Conservation (phyloP, 1,140 invertebrate genomes). For the Psilanteris sp. region DNA sequence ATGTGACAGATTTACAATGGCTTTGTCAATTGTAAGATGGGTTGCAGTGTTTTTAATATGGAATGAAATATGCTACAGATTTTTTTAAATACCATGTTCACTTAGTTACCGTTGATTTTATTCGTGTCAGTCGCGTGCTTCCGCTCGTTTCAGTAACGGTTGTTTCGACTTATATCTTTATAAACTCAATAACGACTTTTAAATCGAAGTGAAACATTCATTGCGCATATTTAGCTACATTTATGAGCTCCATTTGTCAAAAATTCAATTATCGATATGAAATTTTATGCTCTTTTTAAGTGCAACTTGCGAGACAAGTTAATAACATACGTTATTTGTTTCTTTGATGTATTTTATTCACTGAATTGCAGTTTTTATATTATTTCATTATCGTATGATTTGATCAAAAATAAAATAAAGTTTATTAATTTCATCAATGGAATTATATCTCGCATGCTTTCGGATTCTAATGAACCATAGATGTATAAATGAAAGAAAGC, state of each 20-base stretch:
- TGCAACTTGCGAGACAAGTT: conserved; percentile 19
- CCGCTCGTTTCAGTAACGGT: conserved; percentile 64
- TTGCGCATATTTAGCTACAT: conserved; percentile 35
- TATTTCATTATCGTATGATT: too few species aligned
- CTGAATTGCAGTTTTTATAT: too few species aligned
- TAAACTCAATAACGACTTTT: conserved; percentile 59
- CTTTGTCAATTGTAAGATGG: conserved; percentile 14
- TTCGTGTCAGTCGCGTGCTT: conserved; percentile 68
- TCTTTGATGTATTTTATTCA: too few species aligned
- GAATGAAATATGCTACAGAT: conserved; percentile 41
- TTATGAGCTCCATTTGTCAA: conserved; percentile 48
- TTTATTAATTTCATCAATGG: too few species aligned
- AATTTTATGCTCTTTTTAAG: conserved; percentile 24
- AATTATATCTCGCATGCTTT: too few species aligned
- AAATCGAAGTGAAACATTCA: conserved; percentile 52
- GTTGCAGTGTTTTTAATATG: too few species aligned
- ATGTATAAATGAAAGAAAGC: too few species aligned
- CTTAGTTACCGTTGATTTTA: conserved; percentile 62
- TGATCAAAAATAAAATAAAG: too few species aligned
- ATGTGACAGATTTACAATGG: too few species aligned
- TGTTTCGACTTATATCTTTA: conserved; percentile 61
- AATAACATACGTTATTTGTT: conserved; percentile 35
- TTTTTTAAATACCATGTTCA: conserved; percentile 53
- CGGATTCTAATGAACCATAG: too few species aligned
- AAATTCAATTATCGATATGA: conserved; percentile 32